Conservation (phyloP, 2,888 invertebrate genomes). For the Cephus runcator region DNA sequence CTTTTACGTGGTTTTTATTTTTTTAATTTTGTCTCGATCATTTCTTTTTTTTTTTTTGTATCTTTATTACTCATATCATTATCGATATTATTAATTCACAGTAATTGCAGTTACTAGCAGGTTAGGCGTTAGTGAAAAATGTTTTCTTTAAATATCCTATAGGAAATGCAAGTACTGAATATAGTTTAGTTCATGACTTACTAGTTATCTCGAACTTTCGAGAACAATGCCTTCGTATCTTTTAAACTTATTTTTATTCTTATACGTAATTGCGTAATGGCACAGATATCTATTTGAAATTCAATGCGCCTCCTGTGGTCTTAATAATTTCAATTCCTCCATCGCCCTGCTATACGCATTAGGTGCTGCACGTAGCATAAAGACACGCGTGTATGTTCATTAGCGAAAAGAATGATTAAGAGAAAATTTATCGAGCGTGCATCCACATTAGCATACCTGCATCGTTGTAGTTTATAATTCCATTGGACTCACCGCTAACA, state of each 20-base stretch:
- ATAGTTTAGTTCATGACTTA: neutral
- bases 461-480: neutral
- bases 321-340: neutral
- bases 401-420: neutral
- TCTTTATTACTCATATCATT: too few relatives aligned
- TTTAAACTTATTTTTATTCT: neutral
- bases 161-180: neutral
- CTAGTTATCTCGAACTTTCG: too few relatives aligned
- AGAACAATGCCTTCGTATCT: too few relatives aligned
- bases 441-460: neutral
- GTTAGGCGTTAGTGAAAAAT: too few relatives aligned
- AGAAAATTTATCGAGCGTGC: neutral
- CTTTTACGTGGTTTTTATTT: neutral
- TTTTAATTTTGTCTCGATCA: neutral
- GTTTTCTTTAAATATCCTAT: too few relatives aligned
- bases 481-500: neutral
- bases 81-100: neutral
- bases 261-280: neutral
- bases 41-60: too few relatives aligned
- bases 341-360: neutral
- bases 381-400: neutral
- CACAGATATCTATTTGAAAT: neutral
- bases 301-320: neutral
- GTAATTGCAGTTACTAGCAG: neutral
- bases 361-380: neutral